phyloP scores from a whole-genome alignment of 2,797 vertebrate species.

The Acanthurus leucopareius region DNA sequence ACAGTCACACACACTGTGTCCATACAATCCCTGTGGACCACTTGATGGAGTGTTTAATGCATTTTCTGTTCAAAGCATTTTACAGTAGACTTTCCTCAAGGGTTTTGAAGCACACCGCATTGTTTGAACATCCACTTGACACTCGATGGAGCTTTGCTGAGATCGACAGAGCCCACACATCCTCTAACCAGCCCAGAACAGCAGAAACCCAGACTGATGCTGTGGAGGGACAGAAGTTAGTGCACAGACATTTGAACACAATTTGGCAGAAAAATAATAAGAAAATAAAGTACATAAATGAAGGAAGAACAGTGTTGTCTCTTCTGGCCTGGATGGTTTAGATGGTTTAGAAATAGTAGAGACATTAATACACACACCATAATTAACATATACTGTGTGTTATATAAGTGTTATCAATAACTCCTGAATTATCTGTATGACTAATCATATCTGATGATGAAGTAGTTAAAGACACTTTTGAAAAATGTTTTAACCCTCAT shows the following conservation, averaged over 20 bases:
- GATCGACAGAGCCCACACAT: slow-evolving; percentile 47
- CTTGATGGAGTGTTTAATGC: slow-evolving; percentile 68
- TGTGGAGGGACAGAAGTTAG: slow-evolving; percentile 23
- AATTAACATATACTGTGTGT: slow-evolving; percentile 10
- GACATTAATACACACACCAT: neutral
- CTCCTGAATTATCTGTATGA: neutral
- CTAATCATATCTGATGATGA: too few relatives aligned
- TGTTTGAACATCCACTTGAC: slow-evolving; percentile 73
- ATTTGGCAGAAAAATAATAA: slow-evolving; percentile 10
- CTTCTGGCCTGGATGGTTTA: too few relatives aligned
- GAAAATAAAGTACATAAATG: neutral
- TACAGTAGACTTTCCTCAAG: slow-evolving; percentile 54
- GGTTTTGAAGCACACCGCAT: slow-evolving; percentile 57
- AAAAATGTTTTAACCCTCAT: neutral
- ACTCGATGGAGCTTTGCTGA: slow-evolving; percentile 45
- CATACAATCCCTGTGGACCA: slow-evolving; percentile 48
- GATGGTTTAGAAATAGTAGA: slow-evolving; percentile 12
- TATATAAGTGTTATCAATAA: too few relatives aligned
- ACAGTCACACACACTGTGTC: slow-evolving; percentile 1
- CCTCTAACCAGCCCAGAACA: slow-evolving; percentile 23
- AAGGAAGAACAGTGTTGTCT: slow-evolving; percentile 7
- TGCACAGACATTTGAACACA: slow-evolving; percentile 5
- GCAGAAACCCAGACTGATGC: slow-evolving; percentile 11
- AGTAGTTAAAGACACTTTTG: neutral
- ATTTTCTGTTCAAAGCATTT: slow-evolving; percentile 77